Evolutionary conservation across 2,113 vertebrate genomes (phyloP), one percentile per base, ranked within the genome.

Genomic region (Tupaia chinensis): DNA sequence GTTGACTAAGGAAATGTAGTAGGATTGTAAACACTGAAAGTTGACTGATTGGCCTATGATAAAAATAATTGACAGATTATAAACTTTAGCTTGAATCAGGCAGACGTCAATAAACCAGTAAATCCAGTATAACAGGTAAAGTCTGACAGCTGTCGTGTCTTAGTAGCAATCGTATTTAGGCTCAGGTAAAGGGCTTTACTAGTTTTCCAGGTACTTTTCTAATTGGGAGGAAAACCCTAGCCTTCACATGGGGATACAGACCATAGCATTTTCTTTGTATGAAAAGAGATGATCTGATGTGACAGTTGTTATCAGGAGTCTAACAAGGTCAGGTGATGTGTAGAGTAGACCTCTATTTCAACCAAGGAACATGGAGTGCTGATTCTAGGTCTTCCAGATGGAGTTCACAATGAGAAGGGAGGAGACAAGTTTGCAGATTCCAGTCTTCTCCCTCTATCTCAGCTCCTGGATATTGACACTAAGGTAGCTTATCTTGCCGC

Each of bases 61-160:
- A 94, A 69, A 83, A 91, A 27, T n/a, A 83, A 91, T 23, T n/a
- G 70, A 58, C 9, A 83, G 27, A 78, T 84, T 54, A 78, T 68
- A 69, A 69, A 68, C 27, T 94, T 74, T 44, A 68, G 7, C 20
- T 58, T 84, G 76, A 94, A 87, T 91, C 90, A 69, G n/a, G 19
- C 7, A 94, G 91, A 58, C 14, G 29, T 8, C 27, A 53, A 79
- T 69, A 65, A n/a, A 15, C 1, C 58, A 81, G 25, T 1, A 81
- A 94, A 88, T 68, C 5, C 17, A 66, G 4, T 7, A 56, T n/a
- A 56, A 25, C 4, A 90, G 17, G 4, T 65, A 22, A 81, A 63
- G 44, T 66, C 29, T 79, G 84, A 19, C 2, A 73, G 16, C 69
- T 82, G 8, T 89, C 32, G 1, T 84, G 7, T 74, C 54, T 87